These are phyloP conservation scores for Cacoxenus indagator DNA, from an alignment of 2,888 invertebrate species.

Conservation along the genomic window DNA sequence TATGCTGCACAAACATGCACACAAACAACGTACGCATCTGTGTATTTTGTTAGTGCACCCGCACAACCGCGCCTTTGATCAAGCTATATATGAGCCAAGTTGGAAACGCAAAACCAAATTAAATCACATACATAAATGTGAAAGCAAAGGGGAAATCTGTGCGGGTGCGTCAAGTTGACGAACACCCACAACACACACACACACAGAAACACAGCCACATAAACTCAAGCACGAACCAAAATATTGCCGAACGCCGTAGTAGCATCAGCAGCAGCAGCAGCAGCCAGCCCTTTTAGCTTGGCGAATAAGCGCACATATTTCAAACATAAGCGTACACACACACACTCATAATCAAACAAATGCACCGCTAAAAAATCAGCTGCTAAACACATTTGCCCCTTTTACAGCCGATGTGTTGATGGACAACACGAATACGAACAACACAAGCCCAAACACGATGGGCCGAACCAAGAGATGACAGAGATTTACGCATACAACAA, in stretches of 20 bases:
- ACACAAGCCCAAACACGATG: too few relatives aligned
- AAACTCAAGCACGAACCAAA: neutral
- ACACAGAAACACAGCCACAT: neutral
- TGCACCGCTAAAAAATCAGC: conserved; percentile 46
- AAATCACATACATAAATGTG: conserved; percentile 8
- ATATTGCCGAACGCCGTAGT: neutral
- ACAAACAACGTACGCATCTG: neutral
- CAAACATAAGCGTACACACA: conserved; percentile 22
- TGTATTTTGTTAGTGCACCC: neutral
- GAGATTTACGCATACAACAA: conserved; percentile 12
- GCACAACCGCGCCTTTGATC: neutral
- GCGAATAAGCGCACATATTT: too few relatives aligned
- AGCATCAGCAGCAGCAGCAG: conserved; percentile 5
- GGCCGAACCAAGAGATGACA: too few relatives aligned
- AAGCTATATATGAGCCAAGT: neutral
- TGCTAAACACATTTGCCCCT: conserved; percentile 44
- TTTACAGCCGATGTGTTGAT: conserved; percentile 31
- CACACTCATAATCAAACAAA: conserved; percentile 21
- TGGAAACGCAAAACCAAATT: conserved; percentile 4
- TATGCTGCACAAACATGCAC: neutral
- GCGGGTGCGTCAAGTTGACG: neutral
- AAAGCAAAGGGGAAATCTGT: conserved; percentile 15
- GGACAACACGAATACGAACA: conserved; percentile 30
- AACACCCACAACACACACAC: conserved; percentile 24
- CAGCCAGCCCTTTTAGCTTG: too few relatives aligned